Evolutionary conservation across 2,113 vertebrate genomes (phyloP).

Genomic region (Meleagris gallopavo): DNA sequence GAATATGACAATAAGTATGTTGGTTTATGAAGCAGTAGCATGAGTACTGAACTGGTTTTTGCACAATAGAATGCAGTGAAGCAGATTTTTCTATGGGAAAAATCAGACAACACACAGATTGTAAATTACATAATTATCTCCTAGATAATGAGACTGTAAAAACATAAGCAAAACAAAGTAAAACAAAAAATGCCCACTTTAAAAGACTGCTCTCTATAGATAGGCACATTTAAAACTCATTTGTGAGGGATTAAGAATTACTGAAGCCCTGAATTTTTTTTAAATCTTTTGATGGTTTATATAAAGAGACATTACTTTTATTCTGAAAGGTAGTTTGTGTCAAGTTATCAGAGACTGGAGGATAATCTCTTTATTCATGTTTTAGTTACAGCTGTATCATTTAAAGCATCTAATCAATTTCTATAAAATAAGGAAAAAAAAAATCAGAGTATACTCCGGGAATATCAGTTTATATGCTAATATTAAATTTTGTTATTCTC

Average conservation of each 20-base stretch:
- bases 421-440: neutral
- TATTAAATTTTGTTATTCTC: neutral
- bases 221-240: neutral
- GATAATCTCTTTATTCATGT: neutral
- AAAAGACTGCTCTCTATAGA: neutral
- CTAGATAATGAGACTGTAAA: neutral
- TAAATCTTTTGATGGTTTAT: neutral
- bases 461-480: neutral
- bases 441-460: neutral
- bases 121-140: neutral
- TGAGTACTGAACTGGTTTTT: neutral
- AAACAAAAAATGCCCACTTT: neutral
- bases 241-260: constrained; percentile 1
- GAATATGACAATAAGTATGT: neutral
- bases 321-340: neutral
- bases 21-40: neutral
- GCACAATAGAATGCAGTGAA: neutral
- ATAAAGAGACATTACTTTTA: neutral
- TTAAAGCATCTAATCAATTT: neutral
- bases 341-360: neutral
- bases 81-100: neutral
- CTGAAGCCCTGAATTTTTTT: neutral
- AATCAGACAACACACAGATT: neutral
- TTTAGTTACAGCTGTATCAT: neutral
- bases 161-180: neutral